Evolutionary conservation across 2,888 invertebrate genomes (phyloP), one percentile per base, ranked within the genome.

Genomic region (Pemphredon lugubris): DNA sequence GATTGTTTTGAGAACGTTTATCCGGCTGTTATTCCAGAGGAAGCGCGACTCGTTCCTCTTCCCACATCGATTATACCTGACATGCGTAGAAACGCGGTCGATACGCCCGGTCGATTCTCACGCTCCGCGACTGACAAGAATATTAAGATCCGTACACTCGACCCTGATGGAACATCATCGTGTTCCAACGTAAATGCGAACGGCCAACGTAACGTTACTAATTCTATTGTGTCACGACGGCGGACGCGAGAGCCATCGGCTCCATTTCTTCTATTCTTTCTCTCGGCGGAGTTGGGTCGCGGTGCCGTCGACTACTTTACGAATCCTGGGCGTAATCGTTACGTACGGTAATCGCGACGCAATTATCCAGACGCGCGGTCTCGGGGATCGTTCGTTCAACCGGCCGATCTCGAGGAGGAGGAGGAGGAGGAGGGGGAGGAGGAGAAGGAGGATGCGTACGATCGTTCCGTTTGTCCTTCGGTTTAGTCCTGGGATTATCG

Each of bases 281-380:
- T n/a, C n/a, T n/a, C n/a, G n/a, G n/a, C n/a, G n/a, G n/a, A n/a
- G n/a, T n/a, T n/a, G n/a, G n/a, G n/a, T n/a, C n/a, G n/a, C n/a
- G n/a, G n/a, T n/a, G n/a, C n/a, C n/a, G n/a, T n/a, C n/a, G n/a
- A n/a, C n/a, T n/a, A n/a, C n/a, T n/a, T n/a, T n/a, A n/a, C n/a
- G n/a, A n/a, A n/a, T n/a, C n/a, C n/a, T n/a, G n/a, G n/a, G n/a
- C 47, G 42, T 58, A 63, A 72, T 75, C 54, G 61, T 75, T 71
- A 75, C 75, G 69, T 74, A 74, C n/a, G n/a, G n/a, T n/a, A n/a
- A n/a, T 64, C 74, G 74, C 53, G 50, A 54, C 59, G 57, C 75
- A 59, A 75, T 63, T 73, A 69, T 75, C 42, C 61, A 40, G 14
- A 18, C 57, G 20, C n/a, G n/a, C 16, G 51, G 1, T 6, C 2